Evolutionary conservation across 2,888 invertebrate genomes (phyloP).

Genomic region (Cheilosia variabilis): DNA sequence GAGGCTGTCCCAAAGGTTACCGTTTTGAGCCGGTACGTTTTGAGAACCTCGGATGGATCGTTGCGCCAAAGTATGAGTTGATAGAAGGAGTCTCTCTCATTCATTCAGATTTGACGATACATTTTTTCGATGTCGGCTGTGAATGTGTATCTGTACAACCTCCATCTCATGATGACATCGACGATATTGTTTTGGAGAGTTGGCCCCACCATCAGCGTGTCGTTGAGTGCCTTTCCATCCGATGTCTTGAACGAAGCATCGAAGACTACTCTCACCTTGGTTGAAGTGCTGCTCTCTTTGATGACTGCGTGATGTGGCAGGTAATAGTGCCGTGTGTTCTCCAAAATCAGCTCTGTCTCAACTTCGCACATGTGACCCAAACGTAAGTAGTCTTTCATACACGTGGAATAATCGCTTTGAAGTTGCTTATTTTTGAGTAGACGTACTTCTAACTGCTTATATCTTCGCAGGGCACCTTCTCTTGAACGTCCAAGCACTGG

Average conservation of each 20-base stretch:
- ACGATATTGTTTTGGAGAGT: background rate
- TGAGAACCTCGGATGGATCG: background rate
- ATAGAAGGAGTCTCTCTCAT: background rate
- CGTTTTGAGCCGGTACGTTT: background rate
- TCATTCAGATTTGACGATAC: background rate
- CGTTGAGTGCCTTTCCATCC: slow-evolving; percentile 73
- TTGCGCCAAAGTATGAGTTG: background rate
- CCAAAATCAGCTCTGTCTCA: background rate
- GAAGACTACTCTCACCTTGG: slow-evolving; percentile 49
- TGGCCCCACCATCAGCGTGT: slow-evolving; percentile 50
- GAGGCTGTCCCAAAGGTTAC: background rate
- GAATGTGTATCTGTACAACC: background rate
- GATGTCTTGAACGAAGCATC: slow-evolving; percentile 50
- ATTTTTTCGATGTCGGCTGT: background rate
- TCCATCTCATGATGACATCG: slow-evolving; percentile 4
- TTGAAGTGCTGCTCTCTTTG: slow-evolving; percentile 36
- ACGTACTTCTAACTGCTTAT: slow-evolving; percentile 11
- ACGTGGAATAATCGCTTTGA: background rate
- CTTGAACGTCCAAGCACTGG: slow-evolving; percentile 27
- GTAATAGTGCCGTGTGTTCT: slow-evolving; percentile 1
- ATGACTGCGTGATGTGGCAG: slow-evolving; percentile 19
- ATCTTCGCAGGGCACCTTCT: slow-evolving; percentile 17
- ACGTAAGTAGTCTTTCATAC: slow-evolving; percentile 14
- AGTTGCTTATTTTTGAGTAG: background rate
- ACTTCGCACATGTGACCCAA: slow-evolving; percentile 36